Evolutionary conservation across 2,113 vertebrate species (phyloP), one percentile per base, ranked within the genome.

Genomic region (Nibea coibor): DNA sequence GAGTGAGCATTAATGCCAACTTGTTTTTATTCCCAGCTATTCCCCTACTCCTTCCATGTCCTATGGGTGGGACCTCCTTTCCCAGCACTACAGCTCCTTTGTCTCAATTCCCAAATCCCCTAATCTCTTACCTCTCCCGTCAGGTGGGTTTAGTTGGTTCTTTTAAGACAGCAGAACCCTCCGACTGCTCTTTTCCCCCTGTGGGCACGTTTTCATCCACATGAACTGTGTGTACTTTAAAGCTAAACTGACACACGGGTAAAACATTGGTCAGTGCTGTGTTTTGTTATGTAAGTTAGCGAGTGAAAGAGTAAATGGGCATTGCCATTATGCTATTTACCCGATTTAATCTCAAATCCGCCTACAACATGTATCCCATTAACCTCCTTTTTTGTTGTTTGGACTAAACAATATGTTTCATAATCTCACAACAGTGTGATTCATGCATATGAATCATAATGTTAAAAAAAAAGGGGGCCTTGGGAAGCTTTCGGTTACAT

Each of bases 391-490:
- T 16, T 68, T 80, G 75, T 73, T 83, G 83, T 78, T 80, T 70
- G 71, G 17, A 70, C 31, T 10, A 45, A 78, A 64, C 54, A 28
- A 3, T n/a, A 16, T 7, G 65, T 88, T 88, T 86, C 48, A 70
- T 86, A 59, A 85, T 63, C 72, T 79, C 22, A 62, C 66, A 77
- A 79, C 70, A 71, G 59, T 4, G 35, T 86, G 83, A 91, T 59
- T 86, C 86, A 90, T 28, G 16, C 47, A 42, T 6, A 58, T 85
- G 89, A 90, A 80, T 91, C 82, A 89, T 65, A 1, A 51, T 50
- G 35, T 69, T 72, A 35, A 64, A 79, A 77, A 31, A 31, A 24
- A 80, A 47, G 19, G 14, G 35, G 61, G 50, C 57, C 53, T 68
- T 28, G 20, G 59, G 63, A 84, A 71, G 73, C 28, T 31, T 39